These are phyloP conservation scores for Actinernus sp. DNA, from an alignment of 92 coral and sea anemone species.

Conservation along the genomic window DNA sequence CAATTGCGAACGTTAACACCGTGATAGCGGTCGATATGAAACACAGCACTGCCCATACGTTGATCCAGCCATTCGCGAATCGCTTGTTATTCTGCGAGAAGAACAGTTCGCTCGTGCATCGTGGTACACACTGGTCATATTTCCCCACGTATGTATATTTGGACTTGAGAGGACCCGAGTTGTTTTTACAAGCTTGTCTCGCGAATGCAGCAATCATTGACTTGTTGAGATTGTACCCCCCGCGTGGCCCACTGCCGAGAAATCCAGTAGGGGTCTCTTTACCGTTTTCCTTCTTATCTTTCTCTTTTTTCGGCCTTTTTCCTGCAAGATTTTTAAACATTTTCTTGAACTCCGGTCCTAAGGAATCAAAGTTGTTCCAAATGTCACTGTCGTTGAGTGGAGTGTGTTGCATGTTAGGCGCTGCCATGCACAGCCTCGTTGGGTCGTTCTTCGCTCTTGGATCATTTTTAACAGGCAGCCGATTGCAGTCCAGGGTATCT, in stretches of 20 bases:
- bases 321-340: slow-evolving; percentile 49
- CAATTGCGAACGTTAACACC: slow-evolving; percentile 92
- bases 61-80: slow-evolving; percentile 89
- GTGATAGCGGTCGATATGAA: slow-evolving; percentile 91
- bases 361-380: slow-evolving; percentile 46
- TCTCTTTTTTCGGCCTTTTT: slow-evolving; percentile 5
- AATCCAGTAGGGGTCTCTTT: slow-evolving; percentile 3
- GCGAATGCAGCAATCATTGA: slow-evolving; percentile 6
- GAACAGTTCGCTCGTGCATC: slow-evolving; percentile 80
- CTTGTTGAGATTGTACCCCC: slow-evolving; percentile 14
- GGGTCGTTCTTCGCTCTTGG: slow-evolving; percentile 76
- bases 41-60: slow-evolving; percentile 94
- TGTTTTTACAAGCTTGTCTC: slow-evolving; percentile 68
- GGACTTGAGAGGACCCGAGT: slow-evolving; percentile 40
- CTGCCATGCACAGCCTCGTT: slow-evolving; percentile 71
- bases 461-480: slow-evolving; percentile 72
- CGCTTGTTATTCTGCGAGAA: slow-evolving; percentile 76
- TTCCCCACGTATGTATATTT: slow-evolving; percentile 76
- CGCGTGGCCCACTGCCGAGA: slow-evolving; percentile 11
- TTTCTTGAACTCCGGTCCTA: slow-evolving; percentile 67
- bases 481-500: slow-evolving; percentile 76
- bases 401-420: slow-evolving; percentile 51
- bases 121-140: slow-evolving; percentile 77
- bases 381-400: slow-evolving; percentile 72
- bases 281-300: slow-evolving; percentile 1